Percentiles rank a stretch among this genome's conserved stretches.
Conservation (phyloP, 2,797 vertebrate genomes). For the Pampus argenteus region DNA sequence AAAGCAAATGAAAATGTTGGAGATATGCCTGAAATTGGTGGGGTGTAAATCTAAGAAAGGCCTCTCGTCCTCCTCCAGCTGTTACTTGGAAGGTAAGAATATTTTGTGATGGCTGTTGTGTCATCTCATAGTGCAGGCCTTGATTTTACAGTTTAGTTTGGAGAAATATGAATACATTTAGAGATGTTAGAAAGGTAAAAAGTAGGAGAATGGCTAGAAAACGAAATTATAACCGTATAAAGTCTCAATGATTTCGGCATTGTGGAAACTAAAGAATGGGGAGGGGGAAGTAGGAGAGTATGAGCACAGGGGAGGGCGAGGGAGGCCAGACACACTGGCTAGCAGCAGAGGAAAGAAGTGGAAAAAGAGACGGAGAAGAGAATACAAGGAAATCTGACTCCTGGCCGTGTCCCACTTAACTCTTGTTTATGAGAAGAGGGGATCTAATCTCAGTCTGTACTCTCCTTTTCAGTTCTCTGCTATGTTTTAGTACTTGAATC, state of each 20-base stretch:
- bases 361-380: conserved; percentile 80
- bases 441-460: conserved; percentile 63
- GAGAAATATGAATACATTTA: not conserved
- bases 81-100: conserved; percentile 96
- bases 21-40: conserved; percentile 99
- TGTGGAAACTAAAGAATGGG: conserved; percentile 83
- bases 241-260: conserved; percentile 69
- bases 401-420: conserved; percentile 78
- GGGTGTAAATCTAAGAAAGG: conserved; percentile 99
- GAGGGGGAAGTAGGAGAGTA: conserved; percentile 63
- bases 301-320: conserved; percentile 74
- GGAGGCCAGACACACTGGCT: conserved; percentile 87
- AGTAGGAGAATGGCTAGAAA: not conserved
- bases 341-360: conserved; percentile 79
- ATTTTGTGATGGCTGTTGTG: conserved; percentile 9
- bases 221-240: conserved; percentile 49
- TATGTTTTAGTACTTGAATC: conserved; percentile 13
- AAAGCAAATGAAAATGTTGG: conserved; percentile 98
- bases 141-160: conserved; percentile 26
- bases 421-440: conserved; percentile 79
- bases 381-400: conserved; percentile 87
- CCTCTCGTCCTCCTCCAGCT: conserved; percentile 97
- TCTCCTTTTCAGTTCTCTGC: conserved; percentile 35
- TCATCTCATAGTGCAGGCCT: not conserved
- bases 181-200: not conserved